phyloP scores from a whole-genome alignment of 2,113 vertebrate species.

The Delphinapterus leucas region DNA sequence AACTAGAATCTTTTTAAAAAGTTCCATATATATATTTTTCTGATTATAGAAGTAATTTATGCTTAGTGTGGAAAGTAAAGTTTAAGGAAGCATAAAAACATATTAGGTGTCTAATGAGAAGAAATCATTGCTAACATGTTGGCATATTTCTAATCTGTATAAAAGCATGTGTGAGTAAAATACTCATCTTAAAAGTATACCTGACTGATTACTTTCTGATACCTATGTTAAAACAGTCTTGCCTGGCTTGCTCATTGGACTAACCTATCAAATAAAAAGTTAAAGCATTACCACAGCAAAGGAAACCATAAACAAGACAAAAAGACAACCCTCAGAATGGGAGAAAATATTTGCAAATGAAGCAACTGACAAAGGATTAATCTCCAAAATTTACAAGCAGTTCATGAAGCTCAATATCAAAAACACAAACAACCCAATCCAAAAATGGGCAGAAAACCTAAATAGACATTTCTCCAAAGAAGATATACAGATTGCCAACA shows the following conservation, averaged over 20 bases:
- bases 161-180: neutral
- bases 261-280: slow-evolving; percentile 26
- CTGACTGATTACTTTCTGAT: neutral
- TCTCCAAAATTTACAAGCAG: no score
- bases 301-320: no score
- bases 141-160: neutral
- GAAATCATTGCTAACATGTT: slow-evolving; percentile 4
- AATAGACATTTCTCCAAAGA: no score
- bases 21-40: neutral
- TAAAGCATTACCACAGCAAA: neutral
- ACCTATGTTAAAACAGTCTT: neutral
- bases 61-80: neutral
- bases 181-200: neutral
- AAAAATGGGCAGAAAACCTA: no score
- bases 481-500: no score
- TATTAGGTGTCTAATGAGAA: neutral
- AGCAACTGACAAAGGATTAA: no score
- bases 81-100: neutral
- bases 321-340: no score
- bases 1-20: neutral
- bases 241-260: neutral
- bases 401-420: no score
- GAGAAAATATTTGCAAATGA: no score
- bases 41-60: slow-evolving; percentile 8
- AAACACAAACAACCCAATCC: no score